Evolutionary conservation across 2,888 invertebrate genomes (phyloP).

Genomic region (Drosophila neoperkinsi): DNA sequence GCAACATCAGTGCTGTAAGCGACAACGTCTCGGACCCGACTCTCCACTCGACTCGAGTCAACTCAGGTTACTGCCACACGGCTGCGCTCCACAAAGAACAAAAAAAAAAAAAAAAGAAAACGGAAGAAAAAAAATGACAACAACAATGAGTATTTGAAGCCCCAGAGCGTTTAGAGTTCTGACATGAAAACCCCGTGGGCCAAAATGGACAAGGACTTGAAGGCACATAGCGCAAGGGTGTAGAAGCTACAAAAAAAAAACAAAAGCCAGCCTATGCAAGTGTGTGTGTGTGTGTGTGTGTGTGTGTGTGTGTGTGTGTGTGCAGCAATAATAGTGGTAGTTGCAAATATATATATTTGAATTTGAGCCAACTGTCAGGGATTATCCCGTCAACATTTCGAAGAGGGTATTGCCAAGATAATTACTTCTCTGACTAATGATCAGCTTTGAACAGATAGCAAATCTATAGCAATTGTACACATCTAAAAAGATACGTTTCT

Average conservation of each 20-base stretch:
- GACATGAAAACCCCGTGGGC: constrained; percentile 65
- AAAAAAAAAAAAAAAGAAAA: background rate
- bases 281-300: background rate
- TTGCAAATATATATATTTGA: background rate
- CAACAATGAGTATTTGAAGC: constrained; percentile 27
- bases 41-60: constrained; percentile 29
- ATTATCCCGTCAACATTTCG: constrained; percentile 18
- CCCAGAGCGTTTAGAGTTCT: constrained; percentile 25
- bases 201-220: constrained; percentile 37
- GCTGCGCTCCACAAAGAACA: constrained; percentile 26
- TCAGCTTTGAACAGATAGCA: background rate
- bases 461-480: background rate
- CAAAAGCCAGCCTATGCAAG: constrained; percentile 7
- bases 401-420: constrained; percentile 5
- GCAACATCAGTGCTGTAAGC: constrained; percentile 68
- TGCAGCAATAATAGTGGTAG: background rate
- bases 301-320: background rate
- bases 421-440: constrained; percentile 5
- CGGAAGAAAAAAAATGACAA: background rate
- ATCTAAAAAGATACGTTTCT: background rate
- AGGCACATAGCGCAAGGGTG: constrained; percentile 23
- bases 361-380: constrained; percentile 12
- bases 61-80: constrained; percentile 70
- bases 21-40: constrained; percentile 21
- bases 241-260: constrained; percentile 5